A percentile compares a stretch with the other conserved stretches of the same genome.
These are phyloP conservation scores for Muscina levida DNA, from an alignment of 2,888 invertebrate genomes.

Conservation along the genomic window DNA sequence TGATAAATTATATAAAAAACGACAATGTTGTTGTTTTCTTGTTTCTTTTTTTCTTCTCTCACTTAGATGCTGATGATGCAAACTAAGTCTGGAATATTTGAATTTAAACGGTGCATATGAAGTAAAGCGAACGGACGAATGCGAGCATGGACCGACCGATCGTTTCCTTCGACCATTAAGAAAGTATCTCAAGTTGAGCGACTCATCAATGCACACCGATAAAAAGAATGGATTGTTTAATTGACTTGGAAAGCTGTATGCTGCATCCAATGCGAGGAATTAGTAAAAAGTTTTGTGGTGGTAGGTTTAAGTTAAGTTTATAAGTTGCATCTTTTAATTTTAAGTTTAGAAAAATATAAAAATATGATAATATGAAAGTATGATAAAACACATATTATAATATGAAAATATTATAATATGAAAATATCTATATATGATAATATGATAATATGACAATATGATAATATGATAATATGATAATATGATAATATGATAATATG, in stretches of 20 bases:
- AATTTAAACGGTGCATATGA: background rate
- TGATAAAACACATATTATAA: too few relatives aligned
- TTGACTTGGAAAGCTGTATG: constrained; percentile 25
- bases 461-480: too few relatives aligned
- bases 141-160: background rate
- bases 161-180: constrained; percentile 9
- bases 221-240: constrained; percentile 32
- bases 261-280: constrained; percentile 1
- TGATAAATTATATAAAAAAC: constrained; percentile 49
- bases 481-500: too few relatives aligned
- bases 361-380: too few relatives aligned
- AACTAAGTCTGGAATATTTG: constrained; percentile 12
- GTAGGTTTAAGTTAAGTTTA: too few relatives aligned
- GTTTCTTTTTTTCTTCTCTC: too few relatives aligned
- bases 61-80: background rate
- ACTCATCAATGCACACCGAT: constrained; percentile 36
- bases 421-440: too few relatives aligned
- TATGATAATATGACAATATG: too few relatives aligned
- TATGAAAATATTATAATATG: too few relatives aligned
- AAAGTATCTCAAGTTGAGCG: constrained; percentile 27
- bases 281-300: background rate
- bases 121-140: background rate
- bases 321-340: too few relatives aligned
- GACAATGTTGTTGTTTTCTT: constrained; percentile 43
- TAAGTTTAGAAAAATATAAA: too few relatives aligned